These are phyloP conservation scores for Drosophila conformis DNA, from an alignment of 2,888 invertebrate species.

Conservation along the genomic window DNA sequence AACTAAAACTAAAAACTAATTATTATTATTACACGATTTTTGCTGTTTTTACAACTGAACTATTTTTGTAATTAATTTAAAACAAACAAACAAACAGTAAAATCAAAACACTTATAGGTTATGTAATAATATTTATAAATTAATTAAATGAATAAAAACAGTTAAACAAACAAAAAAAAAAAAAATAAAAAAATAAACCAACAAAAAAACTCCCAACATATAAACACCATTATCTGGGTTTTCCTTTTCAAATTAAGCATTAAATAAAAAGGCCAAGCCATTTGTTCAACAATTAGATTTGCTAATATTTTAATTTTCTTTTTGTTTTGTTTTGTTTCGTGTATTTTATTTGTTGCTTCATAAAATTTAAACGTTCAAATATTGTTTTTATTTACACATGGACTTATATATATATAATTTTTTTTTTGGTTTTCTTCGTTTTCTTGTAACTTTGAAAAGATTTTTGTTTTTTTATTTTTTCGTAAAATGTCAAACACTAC, in stretches of 20 bases:
- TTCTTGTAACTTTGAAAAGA: constrained; percentile 42
- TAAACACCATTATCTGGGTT: constrained; percentile 49
- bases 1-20: constrained; percentile 66
- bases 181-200: constrained; percentile 34
- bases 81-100: constrained; percentile 36
- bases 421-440: constrained; percentile 26
- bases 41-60: constrained; percentile 62
- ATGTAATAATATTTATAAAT: constrained; percentile 80
- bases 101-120: constrained; percentile 70
- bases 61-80: constrained; percentile 69
- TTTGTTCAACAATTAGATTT: constrained; percentile 44
- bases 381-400: constrained; percentile 68
- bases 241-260: constrained; percentile 19
- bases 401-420: constrained; percentile 38
- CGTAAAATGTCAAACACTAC: constrained; percentile 63
- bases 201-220: constrained; percentile 50
- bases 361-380: constrained; percentile 78
- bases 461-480: constrained; percentile 25
- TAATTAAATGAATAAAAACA: constrained; percentile 77
- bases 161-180: constrained; percentile 58
- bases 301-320: constrained; percentile 45
- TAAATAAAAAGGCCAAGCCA: constrained; percentile 27
- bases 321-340: constrained; percentile 25
- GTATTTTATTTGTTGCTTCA: constrained; percentile 54
- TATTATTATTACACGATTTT: constrained; percentile 56